Base-by-base conservation (phyloP, 2,113 vertebrate species). In the Suricata suricatta region DNA sequence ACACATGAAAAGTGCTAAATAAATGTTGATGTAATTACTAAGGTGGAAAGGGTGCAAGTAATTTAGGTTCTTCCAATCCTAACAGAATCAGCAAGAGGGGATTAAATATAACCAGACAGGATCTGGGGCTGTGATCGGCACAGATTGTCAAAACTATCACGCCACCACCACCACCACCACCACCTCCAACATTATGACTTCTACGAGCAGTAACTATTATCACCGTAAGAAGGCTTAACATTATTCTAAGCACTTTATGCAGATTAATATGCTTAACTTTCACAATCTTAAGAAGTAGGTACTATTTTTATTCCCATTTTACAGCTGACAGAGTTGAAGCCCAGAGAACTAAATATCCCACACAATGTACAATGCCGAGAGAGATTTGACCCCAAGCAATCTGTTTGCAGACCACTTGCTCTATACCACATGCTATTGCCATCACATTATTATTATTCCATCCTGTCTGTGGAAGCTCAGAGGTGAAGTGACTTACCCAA, bases 261-360 rank as follows among this genome's bases (percentile, higher is more conserved):
- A 16, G 21, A 68, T 68, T 23, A 72, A 60, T 35, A 52, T 81
- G 29, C 33, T 76, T 85, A 57, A 71, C 3, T 12, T 72, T 77
- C 27, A 74, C 69, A 44, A 29, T 6, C 25, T 16, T 57, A 2
- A 69, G 72, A 93, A 41, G 12, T 13, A 69, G 60, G 66, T 68
- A 27, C 11, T 47, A 66, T 54, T 95, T 94, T 84, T 86, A 77
- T 66, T 82, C 31, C 9, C 17, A 33, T 47, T 72, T 77, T 69
- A 50, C 7, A 81, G 17, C 31, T 44, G 44, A 77, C 92, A 17
- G 31, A 90, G 66, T 16, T 33, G 82, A 93, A 94, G 29, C 71
- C 76, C 76, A 77, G 82, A 93, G 50, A 93, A 92, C 19, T 69
- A 90, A 64, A 71, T 88, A 93, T 44, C 41, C 76, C 88, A 57